A percentile compares a stretch with the other conserved stretches of the same genome.
Evolutionary conservation across 2,888 invertebrate genomes (phyloP).

Genomic region (Chelonus formosanus): DNA sequence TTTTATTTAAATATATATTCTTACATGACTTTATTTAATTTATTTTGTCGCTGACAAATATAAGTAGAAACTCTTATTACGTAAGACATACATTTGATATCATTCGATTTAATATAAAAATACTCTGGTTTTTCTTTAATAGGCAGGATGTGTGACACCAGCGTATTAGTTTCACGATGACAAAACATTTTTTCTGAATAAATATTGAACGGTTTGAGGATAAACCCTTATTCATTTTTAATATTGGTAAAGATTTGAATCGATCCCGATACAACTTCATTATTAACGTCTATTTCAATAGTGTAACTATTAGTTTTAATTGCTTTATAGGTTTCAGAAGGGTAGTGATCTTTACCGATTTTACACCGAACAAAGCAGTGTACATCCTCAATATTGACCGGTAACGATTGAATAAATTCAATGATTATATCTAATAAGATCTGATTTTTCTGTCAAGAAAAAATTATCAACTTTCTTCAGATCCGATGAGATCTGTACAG

Average conservation of each 20-base stretch:
- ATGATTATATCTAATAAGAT: too few relatives aligned
- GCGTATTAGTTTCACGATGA: constrained; percentile 13
- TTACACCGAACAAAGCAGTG: constrained; percentile 20
- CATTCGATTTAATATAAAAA: constrained; percentile 18
- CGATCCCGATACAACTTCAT: constrained; percentile 21
- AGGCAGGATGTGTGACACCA: constrained; percentile 25
- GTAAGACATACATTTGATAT: constrained; percentile 14
- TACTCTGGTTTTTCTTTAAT: constrained; percentile 14
- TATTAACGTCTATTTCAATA: constrained; percentile 17
- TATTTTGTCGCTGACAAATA: constrained; percentile 27
- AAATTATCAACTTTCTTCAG: too few relatives aligned
- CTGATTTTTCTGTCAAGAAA: too few relatives aligned
- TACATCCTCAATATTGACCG: constrained; percentile 9
- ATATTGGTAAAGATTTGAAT: constrained; percentile 18
- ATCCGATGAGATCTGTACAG: too few relatives aligned
- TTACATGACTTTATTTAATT: too few relatives aligned
- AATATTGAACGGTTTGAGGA: constrained; percentile 18
- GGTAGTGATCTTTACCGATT: constrained; percentile 30
- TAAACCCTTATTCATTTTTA: constrained; percentile 17
- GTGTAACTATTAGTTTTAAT: constrained; percentile 31
- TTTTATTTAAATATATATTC: too few relatives aligned
- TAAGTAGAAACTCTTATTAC: constrained; percentile 19
- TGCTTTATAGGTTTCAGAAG: constrained; percentile 31
- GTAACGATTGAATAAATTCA: constrained; percentile 16
- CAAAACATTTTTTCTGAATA: constrained; percentile 18